Conservation (phyloP, 2,113 vertebrate species). For the Laterallus jamaicensis region DNA sequence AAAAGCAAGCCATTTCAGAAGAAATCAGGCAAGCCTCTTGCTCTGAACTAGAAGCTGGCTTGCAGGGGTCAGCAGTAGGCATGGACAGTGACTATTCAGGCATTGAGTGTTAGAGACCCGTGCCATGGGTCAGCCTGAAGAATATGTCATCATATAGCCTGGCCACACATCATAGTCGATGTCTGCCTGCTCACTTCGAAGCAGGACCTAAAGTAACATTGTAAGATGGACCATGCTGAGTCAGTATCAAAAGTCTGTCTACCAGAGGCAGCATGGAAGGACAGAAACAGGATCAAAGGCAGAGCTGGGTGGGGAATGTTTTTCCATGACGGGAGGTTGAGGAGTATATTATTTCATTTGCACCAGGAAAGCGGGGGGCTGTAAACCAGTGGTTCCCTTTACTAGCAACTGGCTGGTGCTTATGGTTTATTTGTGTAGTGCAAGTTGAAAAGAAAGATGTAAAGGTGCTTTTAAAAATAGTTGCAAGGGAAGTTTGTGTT, state of each 20-base stretch:
- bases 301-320: background rate
- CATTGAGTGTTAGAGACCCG: background rate
- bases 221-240: background rate
- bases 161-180: background rate
- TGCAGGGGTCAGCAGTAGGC: background rate
- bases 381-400: background rate
- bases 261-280: background rate
- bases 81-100: background rate
- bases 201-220: background rate
- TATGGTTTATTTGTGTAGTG: background rate
- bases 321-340: background rate
- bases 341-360: background rate
- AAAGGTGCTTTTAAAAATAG: slow-evolving; percentile 29
- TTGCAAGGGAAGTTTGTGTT: background rate
- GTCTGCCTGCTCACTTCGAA: background rate
- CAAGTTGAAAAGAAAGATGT: background rate
- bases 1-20: background rate
- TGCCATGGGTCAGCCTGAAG: background rate
- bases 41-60: background rate
- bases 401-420: background rate
- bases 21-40: background rate
- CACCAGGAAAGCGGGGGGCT: background rate
- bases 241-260: background rate
- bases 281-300: background rate
- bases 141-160: background rate